phyloP scores from a whole-genome alignment of 2,888 invertebrate species.

The Lepidochrysops patricia region DNA sequence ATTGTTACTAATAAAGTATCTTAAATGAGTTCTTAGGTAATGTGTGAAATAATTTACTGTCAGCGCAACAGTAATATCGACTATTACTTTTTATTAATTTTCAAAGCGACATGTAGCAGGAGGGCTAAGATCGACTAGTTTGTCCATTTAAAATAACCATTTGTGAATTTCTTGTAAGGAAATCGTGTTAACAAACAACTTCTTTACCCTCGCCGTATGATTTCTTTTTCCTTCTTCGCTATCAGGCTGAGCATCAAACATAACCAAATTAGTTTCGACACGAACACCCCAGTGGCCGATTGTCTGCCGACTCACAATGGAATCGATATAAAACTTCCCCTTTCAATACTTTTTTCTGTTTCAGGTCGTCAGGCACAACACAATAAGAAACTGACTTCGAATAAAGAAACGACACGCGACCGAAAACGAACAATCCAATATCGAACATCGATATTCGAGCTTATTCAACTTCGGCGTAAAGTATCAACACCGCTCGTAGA shows the following conservation, averaged over 20 bases:
- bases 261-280: conserved; percentile 72
- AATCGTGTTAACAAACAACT: conserved; percentile 31
- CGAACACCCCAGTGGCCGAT: conserved; percentile 60
- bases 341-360: conserved; percentile 64
- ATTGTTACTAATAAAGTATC: conserved; percentile 3
- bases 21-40: conserved; percentile 1
- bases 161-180: neutral
- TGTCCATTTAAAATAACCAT: too few species aligned
- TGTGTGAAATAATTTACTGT: conserved; percentile 5
- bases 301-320: conserved; percentile 57
- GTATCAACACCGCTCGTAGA: conserved; percentile 26
- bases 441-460: conserved; percentile 24
- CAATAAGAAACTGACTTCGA: conserved; percentile 44
- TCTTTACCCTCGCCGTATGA: conserved; percentile 44
- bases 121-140: neutral
- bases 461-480: conserved; percentile 8
- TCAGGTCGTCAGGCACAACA: conserved; percentile 50
- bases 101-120: neutral
- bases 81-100: neutral
- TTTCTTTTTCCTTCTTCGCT: conserved; percentile 52
- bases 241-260: conserved; percentile 56
- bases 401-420: conserved; percentile 40
- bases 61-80: neutral
- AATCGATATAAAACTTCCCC: conserved; percentile 59
- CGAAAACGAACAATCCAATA: conserved; percentile 48